phyloP scores from a whole-genome alignment of 2,797 vertebrate genomes.

The Scolopax bukidnonensis region DNA sequence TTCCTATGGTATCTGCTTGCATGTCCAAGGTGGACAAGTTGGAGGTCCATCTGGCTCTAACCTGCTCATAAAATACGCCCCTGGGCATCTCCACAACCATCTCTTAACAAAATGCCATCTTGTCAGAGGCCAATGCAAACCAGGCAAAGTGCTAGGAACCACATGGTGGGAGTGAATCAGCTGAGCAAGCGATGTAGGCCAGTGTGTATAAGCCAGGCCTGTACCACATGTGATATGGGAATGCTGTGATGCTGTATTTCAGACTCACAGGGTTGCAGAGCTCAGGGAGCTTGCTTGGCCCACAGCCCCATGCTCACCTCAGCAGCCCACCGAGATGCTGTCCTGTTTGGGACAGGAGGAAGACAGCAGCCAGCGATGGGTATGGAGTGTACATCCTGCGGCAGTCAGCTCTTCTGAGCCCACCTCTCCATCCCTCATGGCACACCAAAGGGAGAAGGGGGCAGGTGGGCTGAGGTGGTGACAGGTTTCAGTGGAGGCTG shows the following conservation, averaged over 20 bases:
- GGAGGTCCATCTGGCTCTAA: not conserved
- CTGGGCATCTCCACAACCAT: not conserved
- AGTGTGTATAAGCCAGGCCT: not conserved
- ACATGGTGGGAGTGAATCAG: accelerated
- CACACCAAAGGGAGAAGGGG: not conserved
- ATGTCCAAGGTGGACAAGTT: not conserved
- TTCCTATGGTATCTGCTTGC: not conserved
- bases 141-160: not conserved
- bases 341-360: accelerated
- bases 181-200: not conserved
- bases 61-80: not conserved
- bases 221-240: accelerated
- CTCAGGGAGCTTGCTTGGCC: not conserved
- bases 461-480: not conserved
- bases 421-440: too few relatives aligned
- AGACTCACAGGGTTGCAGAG: not conserved
- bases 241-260: not conserved
- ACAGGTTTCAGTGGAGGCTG: not conserved
- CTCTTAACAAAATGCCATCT: not conserved
- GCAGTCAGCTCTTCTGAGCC: not conserved
- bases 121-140: not conserved
- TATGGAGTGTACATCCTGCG: accelerated
- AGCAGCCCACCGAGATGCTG: not conserved
- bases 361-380: not conserved
- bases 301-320: not conserved